These are phyloP conservation scores for Cyanoramphus novaezelandiae DNA, from an alignment of 2,113 vertebrate species.

Conservation along the genomic window DNA sequence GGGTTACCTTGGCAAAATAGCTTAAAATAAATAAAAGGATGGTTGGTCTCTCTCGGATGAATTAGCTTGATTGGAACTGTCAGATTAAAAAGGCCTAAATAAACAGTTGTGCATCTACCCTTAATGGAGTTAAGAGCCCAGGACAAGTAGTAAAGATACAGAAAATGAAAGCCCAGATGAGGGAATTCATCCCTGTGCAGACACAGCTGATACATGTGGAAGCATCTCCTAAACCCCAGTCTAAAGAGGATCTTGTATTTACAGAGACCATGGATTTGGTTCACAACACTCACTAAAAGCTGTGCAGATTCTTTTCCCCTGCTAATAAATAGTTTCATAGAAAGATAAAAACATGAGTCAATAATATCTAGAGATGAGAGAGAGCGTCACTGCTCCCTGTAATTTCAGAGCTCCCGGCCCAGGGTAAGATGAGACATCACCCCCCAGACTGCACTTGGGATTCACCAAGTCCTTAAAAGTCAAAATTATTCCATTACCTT, in stretches of 20 bases:
- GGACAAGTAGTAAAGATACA: constrained; percentile 18
- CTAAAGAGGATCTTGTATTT: not conserved
- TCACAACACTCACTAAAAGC: not conserved
- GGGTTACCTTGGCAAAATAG: constrained; percentile 74
- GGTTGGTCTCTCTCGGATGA: constrained; percentile 79
- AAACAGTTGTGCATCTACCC: constrained; percentile 71
- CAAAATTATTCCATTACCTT: not conserved
- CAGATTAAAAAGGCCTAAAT: constrained; percentile 80
- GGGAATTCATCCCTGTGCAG: not conserved
- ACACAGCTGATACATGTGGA: not conserved
- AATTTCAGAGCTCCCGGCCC: not conserved
- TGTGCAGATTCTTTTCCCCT: not conserved
- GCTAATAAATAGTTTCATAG: not conserved
- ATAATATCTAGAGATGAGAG: not conserved
- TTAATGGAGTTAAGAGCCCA: constrained; percentile 48
- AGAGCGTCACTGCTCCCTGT: not conserved
- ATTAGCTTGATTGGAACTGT: constrained; percentile 82
- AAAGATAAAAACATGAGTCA: not conserved
- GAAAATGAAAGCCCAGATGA: not conserved
- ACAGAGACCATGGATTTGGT: not conserved
- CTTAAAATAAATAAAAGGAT: constrained; percentile 80
- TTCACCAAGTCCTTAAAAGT: not conserved
- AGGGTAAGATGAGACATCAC: not conserved
- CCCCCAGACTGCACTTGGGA: not conserved
- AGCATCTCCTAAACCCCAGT: not conserved